Evolutionary conservation across 2,888 invertebrate genomes (phyloP).

Genomic region (Elmis aenea): DNA sequence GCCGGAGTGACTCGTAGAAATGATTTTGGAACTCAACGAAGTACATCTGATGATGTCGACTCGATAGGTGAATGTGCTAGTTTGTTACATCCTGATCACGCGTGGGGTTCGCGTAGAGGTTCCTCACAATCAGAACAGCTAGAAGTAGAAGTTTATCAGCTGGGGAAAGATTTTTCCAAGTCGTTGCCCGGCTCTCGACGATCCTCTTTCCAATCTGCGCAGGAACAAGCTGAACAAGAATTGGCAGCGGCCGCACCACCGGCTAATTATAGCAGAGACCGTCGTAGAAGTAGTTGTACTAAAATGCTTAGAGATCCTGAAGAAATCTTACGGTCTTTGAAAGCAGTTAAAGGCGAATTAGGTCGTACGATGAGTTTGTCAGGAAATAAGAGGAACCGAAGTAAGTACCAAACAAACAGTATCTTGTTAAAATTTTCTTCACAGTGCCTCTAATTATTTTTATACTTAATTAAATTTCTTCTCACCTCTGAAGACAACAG

Average conservation of each 20-base stretch:
- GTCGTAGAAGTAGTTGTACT: slow-evolving; percentile 76
- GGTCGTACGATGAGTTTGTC: slow-evolving; percentile 78
- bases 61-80: slow-evolving; percentile 72
- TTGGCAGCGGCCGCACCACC: slow-evolving; percentile 52
- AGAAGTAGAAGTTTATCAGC: slow-evolving; percentile 73
- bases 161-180: slow-evolving; percentile 80
- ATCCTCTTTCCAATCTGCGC: slow-evolving; percentile 72
- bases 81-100: slow-evolving; percentile 80
- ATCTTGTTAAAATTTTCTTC: too few relatives aligned
- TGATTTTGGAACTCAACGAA: slow-evolving; percentile 71
- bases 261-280: slow-evolving; percentile 57
- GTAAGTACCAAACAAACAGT: too few relatives aligned
- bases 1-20: slow-evolving; percentile 60
- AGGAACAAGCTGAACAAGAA: slow-evolving; percentile 47
- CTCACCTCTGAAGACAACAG: neutral
- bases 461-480: slow-evolving; percentile 13
- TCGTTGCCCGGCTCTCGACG: slow-evolving; percentile 80
- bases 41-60: slow-evolving; percentile 69
- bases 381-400: slow-evolving; percentile 58
- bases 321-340: slow-evolving; percentile 75
- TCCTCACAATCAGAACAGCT: slow-evolving; percentile 87
- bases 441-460: too few relatives aligned
- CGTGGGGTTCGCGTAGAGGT: slow-evolving; percentile 74
- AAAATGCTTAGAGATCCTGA: slow-evolving; percentile 71
- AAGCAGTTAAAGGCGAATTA: slow-evolving; percentile 76